Base-by-base conservation (phyloP, 1,140 invertebrate genomes). In the Aphelenchoides fujianensis region DNA sequence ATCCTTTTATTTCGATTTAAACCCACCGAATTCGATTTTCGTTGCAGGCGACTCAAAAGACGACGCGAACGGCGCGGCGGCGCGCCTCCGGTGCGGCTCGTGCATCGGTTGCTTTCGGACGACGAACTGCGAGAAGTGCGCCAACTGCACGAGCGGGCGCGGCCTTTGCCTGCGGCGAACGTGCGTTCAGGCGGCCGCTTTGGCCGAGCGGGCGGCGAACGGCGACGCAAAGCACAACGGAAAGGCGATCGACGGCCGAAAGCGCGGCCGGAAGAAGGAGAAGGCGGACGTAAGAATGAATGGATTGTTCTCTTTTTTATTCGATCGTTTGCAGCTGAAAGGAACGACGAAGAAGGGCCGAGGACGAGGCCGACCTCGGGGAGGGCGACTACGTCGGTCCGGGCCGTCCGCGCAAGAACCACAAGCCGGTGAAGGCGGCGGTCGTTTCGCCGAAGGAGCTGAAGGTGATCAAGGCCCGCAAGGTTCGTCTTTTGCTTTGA, bases 201-300 rank as follows among this genome's bases (percentile, higher is more conserved):
- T 48, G 12, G 41, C 41, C 23, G n/a, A n/a, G n/a, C n/a, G n/a
- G n/a, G n/a, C n/a, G n/a, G n/a, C n/a, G n/a, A n/a, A n/a, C n/a
- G n/a, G n/a, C n/a, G n/a, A n/a, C n/a, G 41, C 41, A 48, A 23
- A 48, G 12, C 41, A 48, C 12, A 48, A 48, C 41, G 41, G 41
- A 48, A 48, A 48, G 12, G 23, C 12, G 41, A 48, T 48, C 12
- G 41, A 12, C 12, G 23, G 41, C 59, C 19, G 31, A 34, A 61
- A n/a, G 59, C 59, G n/a, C 31, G 59, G 19, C 27, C 19, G 36
- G 16, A 61, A 61, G 59, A 31, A 61, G 30, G 36, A 61, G 59
- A n/a, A 61, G 16, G 30, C n/a, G n/a, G 36, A 61, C 27, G 30
- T 16, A 61, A 28, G 31, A 34, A 61, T 30, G 30, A 92, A 66